Evolutionary conservation across 2,888 invertebrate genomes (phyloP), one percentile per base, ranked within the genome.

Genomic region (Sicus ferrugineus): DNA sequence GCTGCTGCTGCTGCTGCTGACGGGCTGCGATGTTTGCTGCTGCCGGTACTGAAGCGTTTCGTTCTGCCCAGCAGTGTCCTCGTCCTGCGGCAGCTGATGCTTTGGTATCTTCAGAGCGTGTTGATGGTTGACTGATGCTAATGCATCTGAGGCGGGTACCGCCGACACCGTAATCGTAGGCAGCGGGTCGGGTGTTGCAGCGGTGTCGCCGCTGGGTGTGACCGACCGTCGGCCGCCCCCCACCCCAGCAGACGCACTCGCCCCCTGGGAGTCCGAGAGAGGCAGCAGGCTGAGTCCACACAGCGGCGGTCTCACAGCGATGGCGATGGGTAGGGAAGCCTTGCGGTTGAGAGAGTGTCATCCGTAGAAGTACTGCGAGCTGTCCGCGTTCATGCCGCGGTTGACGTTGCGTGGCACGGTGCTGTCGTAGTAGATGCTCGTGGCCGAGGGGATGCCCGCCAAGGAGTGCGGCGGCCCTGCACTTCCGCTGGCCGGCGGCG

Each of bases 271-370:
- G 9, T 80, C 82, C 65, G 81, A 78, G 74, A 81, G 69, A 28
- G 82, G 81, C 70, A 83, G 74, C 73, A 81, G 77, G 65, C 80
- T 82, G 30, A 82, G 78, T 72, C 79, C 79, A n/a, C n/a, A n/a
- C 70, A 79, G 74, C 54, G 80, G 79, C 59, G 78, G 79, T 56
- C 79, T 77, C 50, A 80, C 78, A 68, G 81, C 81, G 71, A 78
- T 76, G 21, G 78, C 76, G 48, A 81, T 79, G 26, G 81, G 83
- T 68, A 82, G 72, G 28, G 83, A 82, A 26, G 81, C 73, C 75
- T 80, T 83, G 38, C 81, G 83, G 74, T 79, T 83, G 4, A 84
- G 77, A 73, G 83, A 81, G 74, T 85, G 85, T 85, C 85, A 85
- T 81, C 85, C 85, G 69, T 83, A 84, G 74, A 81, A 84, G 66